Percentiles rank a stretch among this genome's conserved stretches.
Conservation (phyloP, 1,140 invertebrate species). For the Tetranychus urticae region DNA sequence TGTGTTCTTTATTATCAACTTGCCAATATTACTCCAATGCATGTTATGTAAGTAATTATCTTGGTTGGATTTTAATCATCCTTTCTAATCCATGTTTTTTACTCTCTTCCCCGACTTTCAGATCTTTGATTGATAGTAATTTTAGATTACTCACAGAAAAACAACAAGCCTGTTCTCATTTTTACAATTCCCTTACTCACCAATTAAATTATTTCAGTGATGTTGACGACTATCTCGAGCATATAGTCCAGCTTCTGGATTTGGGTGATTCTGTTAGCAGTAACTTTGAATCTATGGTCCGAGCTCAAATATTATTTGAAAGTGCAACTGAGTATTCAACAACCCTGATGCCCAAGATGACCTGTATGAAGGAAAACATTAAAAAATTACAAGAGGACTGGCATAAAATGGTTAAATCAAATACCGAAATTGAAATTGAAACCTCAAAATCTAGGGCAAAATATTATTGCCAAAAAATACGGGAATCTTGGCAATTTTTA, state of each 20-base stretch:
- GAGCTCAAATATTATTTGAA: not conserved
- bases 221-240: not conserved
- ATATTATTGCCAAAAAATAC: conserved; percentile 44
- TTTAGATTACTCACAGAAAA: conserved; percentile 9
- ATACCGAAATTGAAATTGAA: not conserved
- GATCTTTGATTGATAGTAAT: conserved; percentile 17
- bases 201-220: conserved; percentile 2
- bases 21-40: conserved; percentile 8
- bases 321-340: not conserved
- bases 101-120: not conserved
- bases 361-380: not conserved
- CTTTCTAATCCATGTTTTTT: too few species aligned
- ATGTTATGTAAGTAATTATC: conserved; percentile 19
- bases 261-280: not conserved
- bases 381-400: not conserved
- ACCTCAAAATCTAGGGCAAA: conserved; percentile 38
- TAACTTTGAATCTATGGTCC: not conserved
- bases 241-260: not conserved
- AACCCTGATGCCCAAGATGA: not conserved
- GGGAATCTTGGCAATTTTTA: conserved; percentile 76
- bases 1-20: conserved; percentile 34
- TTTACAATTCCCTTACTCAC: conserved; percentile 4
- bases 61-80: too few species aligned
- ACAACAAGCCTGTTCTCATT: conserved; percentile 2
- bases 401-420: not conserved